These are phyloP conservation scores for Agrochola lota DNA, from an alignment of 2,888 invertebrate genomes.

Conservation along the genomic window DNA sequence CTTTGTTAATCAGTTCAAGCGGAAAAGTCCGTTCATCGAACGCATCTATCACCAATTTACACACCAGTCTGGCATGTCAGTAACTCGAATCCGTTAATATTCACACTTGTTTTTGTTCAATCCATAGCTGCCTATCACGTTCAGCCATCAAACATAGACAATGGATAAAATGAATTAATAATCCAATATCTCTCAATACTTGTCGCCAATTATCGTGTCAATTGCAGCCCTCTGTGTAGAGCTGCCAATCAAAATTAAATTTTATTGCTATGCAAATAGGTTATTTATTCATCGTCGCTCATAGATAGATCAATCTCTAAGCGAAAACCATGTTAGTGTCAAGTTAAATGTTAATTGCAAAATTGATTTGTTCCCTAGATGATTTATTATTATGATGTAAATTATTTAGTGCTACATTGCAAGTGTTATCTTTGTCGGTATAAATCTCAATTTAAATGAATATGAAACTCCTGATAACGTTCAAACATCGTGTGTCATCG, in stretches of 20 bases:
- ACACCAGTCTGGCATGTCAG: background rate
- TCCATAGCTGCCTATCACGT: constrained; percentile 35
- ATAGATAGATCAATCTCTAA: constrained; percentile 56
- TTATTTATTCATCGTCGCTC: constrained; percentile 19
- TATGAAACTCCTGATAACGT: constrained; percentile 6
- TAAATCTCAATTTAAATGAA: constrained; percentile 18
- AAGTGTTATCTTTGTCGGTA: constrained; percentile 31
- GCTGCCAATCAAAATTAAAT: constrained; percentile 68
- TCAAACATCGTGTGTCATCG: background rate
- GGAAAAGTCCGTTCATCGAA: background rate
- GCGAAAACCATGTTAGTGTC: constrained; percentile 61
- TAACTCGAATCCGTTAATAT: background rate
- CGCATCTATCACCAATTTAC: background rate
- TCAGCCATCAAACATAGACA: constrained; percentile 41
- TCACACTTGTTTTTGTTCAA: constrained; percentile 9
- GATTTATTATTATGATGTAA: constrained; percentile 45
- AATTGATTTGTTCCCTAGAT: constrained; percentile 57
- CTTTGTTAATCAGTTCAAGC: background rate
- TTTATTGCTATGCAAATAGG: constrained; percentile 55
- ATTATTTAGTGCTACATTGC: constrained; percentile 19
- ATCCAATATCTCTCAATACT: constrained; percentile 69
- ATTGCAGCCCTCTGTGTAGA: constrained; percentile 62
- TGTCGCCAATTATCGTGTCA: constrained; percentile 71
- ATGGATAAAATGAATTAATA: constrained; percentile 58
- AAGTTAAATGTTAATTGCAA: constrained; percentile 55